Evolutionary conservation across 2,797 vertebrate species (phyloP).

Genomic region (Lepus oiostolus): DNA sequence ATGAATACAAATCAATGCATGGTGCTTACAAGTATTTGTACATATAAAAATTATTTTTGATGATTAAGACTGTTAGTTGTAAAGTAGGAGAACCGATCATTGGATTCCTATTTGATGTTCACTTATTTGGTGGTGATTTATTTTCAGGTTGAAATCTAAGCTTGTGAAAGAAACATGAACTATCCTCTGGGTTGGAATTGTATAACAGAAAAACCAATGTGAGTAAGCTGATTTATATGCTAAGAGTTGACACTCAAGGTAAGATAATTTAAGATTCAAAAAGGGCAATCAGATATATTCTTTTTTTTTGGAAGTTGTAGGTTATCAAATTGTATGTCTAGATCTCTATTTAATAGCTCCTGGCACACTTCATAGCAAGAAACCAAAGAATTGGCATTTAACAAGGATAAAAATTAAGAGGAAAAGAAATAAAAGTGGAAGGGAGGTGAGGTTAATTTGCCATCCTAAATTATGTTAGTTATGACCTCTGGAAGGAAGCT

Average conservation of each 20-base stretch:
- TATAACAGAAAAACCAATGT: not conserved
- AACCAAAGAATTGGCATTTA: not conserved
- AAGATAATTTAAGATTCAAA: constrained; percentile 13
- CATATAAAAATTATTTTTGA: not conserved
- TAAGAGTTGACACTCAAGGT: not conserved
- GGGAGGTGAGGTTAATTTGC: not conserved
- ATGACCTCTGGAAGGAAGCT: not conserved
- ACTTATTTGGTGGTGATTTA: not conserved
- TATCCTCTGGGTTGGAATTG: not conserved
- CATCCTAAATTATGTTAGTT: not conserved
- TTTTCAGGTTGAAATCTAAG: constrained; percentile 42
- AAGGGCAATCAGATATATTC: not conserved
- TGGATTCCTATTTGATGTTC: not conserved
- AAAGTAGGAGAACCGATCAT: not conserved
- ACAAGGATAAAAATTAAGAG: not conserved
- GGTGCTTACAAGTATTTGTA: not conserved
- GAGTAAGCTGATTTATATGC: not conserved
- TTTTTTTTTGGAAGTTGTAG: not conserved
- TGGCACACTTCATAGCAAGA: not conserved
- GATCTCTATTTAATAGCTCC: constrained; percentile 16
- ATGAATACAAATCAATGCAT: not conserved
- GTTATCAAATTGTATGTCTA: not conserved
- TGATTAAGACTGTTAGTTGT: constrained; percentile 1
- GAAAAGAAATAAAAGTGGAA: not conserved
- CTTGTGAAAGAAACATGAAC: not conserved